Percentiles rank a stretch among this genome's conserved stretches.
These are phyloP conservation scores for Bothrops jararaca DNA, from an alignment of 2,113 vertebrate genomes.

Conservation along the genomic window DNA sequence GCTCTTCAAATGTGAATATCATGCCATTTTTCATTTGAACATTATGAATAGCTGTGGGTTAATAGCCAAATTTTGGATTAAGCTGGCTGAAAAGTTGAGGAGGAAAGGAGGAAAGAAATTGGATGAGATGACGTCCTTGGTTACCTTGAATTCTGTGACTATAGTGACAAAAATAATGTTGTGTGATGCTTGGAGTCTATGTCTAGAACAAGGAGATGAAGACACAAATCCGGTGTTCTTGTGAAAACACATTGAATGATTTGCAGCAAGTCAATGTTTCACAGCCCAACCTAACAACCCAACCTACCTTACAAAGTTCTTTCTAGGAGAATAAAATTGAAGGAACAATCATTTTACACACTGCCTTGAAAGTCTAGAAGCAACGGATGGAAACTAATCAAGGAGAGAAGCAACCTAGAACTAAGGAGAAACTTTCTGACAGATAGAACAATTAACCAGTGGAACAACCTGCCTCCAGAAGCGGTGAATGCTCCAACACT, in stretches of 20 bases:
- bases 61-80: not conserved
- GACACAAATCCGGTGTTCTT: not conserved
- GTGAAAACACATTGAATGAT: not conserved
- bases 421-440: too few species aligned
- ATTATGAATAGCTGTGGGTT: not conserved
- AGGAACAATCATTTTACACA: not conserved
- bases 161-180: not conserved
- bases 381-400: too few species aligned
- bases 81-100: not conserved
- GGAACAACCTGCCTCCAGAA: too few species aligned
- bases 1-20: not conserved
- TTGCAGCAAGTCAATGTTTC: not conserved
- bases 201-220: not conserved
- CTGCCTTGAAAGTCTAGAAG: not conserved
- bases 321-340: not conserved
- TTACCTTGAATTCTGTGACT: not conserved
- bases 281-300: not conserved
- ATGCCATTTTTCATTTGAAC: not conserved
- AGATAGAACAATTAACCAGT: too few species aligned
- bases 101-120: not conserved
- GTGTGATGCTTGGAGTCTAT: not conserved
- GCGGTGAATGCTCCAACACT: too few species aligned
- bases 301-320: not conserved
- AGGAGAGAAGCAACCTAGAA: too few species aligned
- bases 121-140: not conserved